Base-by-base conservation (phyloP, 1,140 invertebrate species). In the Cyclargus thomasi region DNA sequence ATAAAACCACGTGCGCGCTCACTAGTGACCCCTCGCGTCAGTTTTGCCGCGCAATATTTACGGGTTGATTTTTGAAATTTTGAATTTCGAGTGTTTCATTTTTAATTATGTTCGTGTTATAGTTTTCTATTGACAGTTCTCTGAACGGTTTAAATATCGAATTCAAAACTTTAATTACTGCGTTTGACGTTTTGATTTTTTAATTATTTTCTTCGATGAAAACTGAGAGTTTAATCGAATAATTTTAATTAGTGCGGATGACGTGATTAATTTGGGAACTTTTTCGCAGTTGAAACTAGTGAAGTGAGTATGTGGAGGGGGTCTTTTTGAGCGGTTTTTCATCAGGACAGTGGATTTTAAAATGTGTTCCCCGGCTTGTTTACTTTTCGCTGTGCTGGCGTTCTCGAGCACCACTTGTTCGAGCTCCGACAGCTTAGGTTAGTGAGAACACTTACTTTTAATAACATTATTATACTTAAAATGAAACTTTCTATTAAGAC, bases 1-100 rank as follows among this genome's bases (percentile, higher is more conserved):
- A 73, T 73, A 73, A 68, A 66, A 67, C 78, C 80, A 83, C 81
- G 77, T 74, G 80, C 73, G 70, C 55, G 66, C 69, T 74, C 78
- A 81, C 74, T 65, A 67, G 62, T 67, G 36, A 69, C 70, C 74
- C 80, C 74, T 70, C 75, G 76, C 72, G 62, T 75, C 76, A 74
- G 74, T 74, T 64, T 73, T 47, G 5, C 69, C 53, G 62, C 71
- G 65, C 64, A 69, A 69, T 71, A 70, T 47, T 14, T 16, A n/a
- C 22, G 22, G 57, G 18, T 62, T 57, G 23, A n/a, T 11, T 65
- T 63, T 63, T 10, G 47, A 63, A 11, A 18, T 64, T 39, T 64
- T 59, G 17, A 59, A 59, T 59, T 59, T 11, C 2, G 17, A 59
- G 10, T 55, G 18, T 55, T 55, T 55, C 18, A 55, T 18, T 55